Evolutionary conservation across 1,140 invertebrate genomes (phyloP), one percentile per base, ranked within the genome.

Genomic region (Pogonus chalceus): DNA sequence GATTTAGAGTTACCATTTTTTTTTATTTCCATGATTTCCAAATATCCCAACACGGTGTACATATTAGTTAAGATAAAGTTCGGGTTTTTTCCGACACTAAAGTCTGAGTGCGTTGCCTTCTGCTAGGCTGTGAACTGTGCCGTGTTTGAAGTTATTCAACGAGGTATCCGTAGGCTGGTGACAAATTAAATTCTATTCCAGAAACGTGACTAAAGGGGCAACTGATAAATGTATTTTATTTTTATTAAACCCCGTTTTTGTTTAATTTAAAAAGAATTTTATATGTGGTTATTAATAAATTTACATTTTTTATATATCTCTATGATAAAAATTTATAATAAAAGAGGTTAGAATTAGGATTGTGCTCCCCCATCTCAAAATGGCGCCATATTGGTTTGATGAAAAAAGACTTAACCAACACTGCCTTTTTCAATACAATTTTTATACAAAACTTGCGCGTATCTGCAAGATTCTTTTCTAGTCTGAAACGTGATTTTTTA

Each of bases 101-200:
- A 60, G 58, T 60, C 58, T 60, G 58, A 60, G 56, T 58, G 58
- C 49, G 58, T 60, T 60, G 58, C 58, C 58, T 60, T 60, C 35
- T 47, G 23, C 35, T 52, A 31, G 47, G 53, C 43, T 4, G 18
- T 50, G 20, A 35, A 23, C 26, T 20, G 23, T 39, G 31, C 1
- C 54, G 18, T 20, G 37, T 43, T 43, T 43, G 37, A 43, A 43
- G 37, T 43, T 43, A 43, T 43, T 7, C 26, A 31, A 31, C 26
- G 26, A 14, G 4, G 26, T n/a, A n/a, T n/a, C n/a, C n/a, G n/a
- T n/a, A n/a, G n/a, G n/a, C n/a, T n/a, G n/a, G n/a, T n/a, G n/a
- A n/a, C n/a, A n/a, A n/a, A n/a, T n/a, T n/a, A n/a, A n/a, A n/a
- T n/a, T n/a, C n/a, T n/a, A n/a, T n/a, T n/a, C n/a, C n/a, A n/a